Evolutionary conservation across 2,797 vertebrate genomes (phyloP), one percentile per base, ranked within the genome.

Genomic region (Scleropages formosus): DNA sequence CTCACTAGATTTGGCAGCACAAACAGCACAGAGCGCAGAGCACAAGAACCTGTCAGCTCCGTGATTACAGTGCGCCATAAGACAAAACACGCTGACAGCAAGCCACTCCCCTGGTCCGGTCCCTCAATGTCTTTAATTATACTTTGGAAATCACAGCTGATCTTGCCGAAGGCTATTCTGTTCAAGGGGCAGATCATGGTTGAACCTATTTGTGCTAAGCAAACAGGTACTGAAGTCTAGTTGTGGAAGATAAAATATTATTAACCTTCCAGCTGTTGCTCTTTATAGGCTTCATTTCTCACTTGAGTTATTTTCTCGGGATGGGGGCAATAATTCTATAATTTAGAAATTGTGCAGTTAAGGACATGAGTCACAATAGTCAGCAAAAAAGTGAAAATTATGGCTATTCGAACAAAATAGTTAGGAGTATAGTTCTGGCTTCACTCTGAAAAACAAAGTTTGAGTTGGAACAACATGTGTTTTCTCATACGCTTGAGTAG

Each of bases 1-100:
- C 69, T 31, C 72, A 80, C 69, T 70, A 63, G 16, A 31, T 63
- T 66, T 76, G 22, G 75, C 72, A 77, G 60, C 13, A 27, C n/a
- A 12, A 60, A 20, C 64, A 22, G 24, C 56, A 31, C 62, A 68
- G 63, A 71, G 62, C 60, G 49, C 73, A 77, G 39, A 70, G 24
- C 58, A 62, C 63, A 53, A 16, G 24, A 46, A 53, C 61, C 70
- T 62, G 68, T 70, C 62, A 78, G 67, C 62, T 67, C n/a, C 15
- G 51, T 58, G 62, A 67, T 71, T 71, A 68, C 31, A 74, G 73
- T 72, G 66, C 22, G 39, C 53, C 58, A 44, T 47, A n/a, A 11
- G 58, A 78, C 39, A 46, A 74, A 73, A 67, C 39, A n/a, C 15
- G 46, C 61, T 26, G 51, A 70, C 24, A 74, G 12, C 56, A 46